These are phyloP conservation scores for Rutilus rutilus DNA, from an alignment of 2,113 vertebrate genomes.

Conservation along the genomic window DNA sequence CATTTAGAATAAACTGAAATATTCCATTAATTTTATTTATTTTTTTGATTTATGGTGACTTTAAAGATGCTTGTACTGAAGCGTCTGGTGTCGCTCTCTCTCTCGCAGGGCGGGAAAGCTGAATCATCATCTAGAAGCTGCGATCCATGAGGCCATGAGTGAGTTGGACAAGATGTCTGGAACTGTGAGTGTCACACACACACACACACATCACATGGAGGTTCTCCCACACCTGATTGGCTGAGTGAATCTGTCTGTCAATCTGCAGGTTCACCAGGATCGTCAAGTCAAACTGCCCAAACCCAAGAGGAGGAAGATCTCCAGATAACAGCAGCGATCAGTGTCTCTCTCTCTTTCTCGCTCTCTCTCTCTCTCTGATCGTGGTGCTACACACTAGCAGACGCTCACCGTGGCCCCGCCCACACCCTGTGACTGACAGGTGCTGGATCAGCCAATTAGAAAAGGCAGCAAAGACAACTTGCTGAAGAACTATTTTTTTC, in stretches of 20 bases:
- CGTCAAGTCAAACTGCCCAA: slow-evolving; percentile 96
- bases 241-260: slow-evolving; percentile 27
- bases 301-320: slow-evolving; percentile 99
- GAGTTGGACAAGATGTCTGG: slow-evolving; percentile 98
- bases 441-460: slow-evolving; percentile 84
- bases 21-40: too few species aligned
- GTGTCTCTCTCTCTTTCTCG: slow-evolving; percentile 21
- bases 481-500: slow-evolving; percentile 90
- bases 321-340: slow-evolving; percentile 96
- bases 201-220: background rate
- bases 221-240: background rate
- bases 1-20: too few species aligned
- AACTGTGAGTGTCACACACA: slow-evolving; percentile 83
- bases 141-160: slow-evolving; percentile 98
- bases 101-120: slow-evolving; percentile 88
- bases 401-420: slow-evolving; percentile 61
- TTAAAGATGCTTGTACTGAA: background rate
- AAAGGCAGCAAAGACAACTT: slow-evolving; percentile 84
- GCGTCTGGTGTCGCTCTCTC: slow-evolving; percentile 26
- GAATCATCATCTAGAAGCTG: slow-evolving; percentile 99
- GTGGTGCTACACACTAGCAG: slow-evolving; percentile 76
- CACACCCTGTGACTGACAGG: slow-evolving; percentile 73
- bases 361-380: slow-evolving; percentile 43
- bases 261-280: slow-evolving; percentile 79
- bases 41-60: too few species aligned